Evolutionary conservation across 2,113 vertebrate species (phyloP).

Genomic region (Mustelus asterias): DNA sequence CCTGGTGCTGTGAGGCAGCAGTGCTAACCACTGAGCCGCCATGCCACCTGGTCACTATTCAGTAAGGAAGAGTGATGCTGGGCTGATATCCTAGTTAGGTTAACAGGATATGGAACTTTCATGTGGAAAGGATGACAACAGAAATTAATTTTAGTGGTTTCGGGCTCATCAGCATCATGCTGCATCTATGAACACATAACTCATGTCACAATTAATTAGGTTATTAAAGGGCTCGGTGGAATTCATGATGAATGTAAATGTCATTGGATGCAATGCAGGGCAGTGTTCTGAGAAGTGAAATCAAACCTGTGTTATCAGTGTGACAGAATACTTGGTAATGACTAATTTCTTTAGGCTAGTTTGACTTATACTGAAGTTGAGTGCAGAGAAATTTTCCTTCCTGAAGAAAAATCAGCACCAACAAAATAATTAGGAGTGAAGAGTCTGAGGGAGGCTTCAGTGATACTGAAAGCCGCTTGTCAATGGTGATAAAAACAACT

Average conservation of each 20-base stretch:
- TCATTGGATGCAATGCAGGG: background rate
- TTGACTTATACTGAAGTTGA: background rate
- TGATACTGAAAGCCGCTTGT: background rate
- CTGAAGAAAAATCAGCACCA: background rate
- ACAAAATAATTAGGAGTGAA: background rate
- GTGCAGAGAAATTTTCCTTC: background rate
- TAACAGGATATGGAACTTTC: background rate
- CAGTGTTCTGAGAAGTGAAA: background rate
- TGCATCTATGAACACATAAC: background rate
- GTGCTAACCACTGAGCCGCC: too few relatives aligned
- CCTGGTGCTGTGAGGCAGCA: too few relatives aligned
- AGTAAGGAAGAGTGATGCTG: background rate
- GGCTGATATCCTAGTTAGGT: background rate
- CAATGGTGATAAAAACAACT: background rate
- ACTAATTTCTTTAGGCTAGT: background rate
- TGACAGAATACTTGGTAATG: conserved; percentile 8
- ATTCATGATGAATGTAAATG: conserved; percentile 7
- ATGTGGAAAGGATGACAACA: background rate
- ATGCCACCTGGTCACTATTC: background rate
- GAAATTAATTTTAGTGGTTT: conserved; percentile 20
- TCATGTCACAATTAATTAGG: conserved; percentile 26
- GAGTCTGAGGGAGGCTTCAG: background rate
- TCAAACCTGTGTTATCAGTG: conserved; percentile 3
- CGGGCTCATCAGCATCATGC: background rate
- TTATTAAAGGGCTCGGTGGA: background rate